A percentile compares a stretch with the other conserved stretches of the same genome.
Conservation (phyloP, 2,888 invertebrate genomes). For the Eupithecia insigniata region DNA sequence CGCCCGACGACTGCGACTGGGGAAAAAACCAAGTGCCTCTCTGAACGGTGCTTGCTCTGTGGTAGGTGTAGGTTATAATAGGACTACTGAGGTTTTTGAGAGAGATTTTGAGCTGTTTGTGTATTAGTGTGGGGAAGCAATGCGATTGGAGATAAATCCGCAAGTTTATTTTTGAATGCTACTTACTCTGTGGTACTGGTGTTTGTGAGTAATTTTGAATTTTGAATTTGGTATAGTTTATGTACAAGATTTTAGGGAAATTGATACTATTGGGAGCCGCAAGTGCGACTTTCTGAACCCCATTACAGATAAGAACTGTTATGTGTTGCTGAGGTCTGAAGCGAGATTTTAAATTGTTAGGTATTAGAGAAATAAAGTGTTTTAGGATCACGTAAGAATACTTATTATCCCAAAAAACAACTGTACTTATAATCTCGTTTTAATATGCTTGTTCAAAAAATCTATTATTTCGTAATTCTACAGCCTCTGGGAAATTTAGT, state of each 20-base stretch:
- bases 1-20: slow-evolving; percentile 58
- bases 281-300: too few species aligned
- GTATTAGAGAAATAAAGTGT: not conserved
- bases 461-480: not conserved
- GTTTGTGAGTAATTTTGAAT: not conserved
- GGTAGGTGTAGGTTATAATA: slow-evolving; percentile 17
- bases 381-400: not conserved
- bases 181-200: not conserved
- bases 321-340: not conserved
- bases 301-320: not conserved
- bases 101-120: slow-evolving; percentile 5
- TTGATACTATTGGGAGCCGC: too few species aligned
- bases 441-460: not conserved
- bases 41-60: slow-evolving; percentile 10
- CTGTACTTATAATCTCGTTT: too few species aligned
- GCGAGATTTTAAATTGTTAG: not conserved
- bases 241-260: too few species aligned
- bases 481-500: not conserved
- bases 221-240: not conserved
- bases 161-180: not conserved
- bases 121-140: not conserved
- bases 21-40: slow-evolving; percentile 50
- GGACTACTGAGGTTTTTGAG: not conserved
- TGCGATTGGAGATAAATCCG: not conserved
- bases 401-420: not conserved